Evolutionary conservation across 1,140 invertebrate genomes (phyloP).

Genomic region (Maconellicoccus hirsutus): DNA sequence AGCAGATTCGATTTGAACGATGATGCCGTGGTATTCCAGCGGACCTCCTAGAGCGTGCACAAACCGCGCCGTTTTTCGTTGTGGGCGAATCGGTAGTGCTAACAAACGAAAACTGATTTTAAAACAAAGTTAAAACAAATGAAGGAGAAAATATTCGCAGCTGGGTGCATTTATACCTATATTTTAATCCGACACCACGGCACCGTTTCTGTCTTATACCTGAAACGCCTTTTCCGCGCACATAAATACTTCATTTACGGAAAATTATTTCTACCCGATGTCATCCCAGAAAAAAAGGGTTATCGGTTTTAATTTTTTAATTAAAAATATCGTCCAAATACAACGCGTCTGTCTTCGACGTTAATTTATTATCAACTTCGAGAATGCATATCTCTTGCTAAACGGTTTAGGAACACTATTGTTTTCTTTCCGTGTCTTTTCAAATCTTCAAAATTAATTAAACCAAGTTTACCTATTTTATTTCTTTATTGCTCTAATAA

Average conservation of each 20-base stretch:
- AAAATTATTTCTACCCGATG: neutral
- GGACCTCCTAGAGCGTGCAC: constrained; percentile 8
- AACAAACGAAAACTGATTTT: neutral
- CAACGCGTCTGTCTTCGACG: no score
- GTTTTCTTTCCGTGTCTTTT: no score
- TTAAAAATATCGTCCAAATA: neutral
- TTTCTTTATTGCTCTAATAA: constrained; percentile 2
- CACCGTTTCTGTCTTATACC: neutral
- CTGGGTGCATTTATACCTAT: constrained; percentile 19
- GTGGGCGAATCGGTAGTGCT: neutral
- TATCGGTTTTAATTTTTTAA: neutral
- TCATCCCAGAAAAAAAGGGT: neutral
- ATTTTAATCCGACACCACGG: constrained; percentile 20
- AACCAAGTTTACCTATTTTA: no score
- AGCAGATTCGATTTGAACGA: neutral
- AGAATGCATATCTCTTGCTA: no score
- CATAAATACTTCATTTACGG: neutral
- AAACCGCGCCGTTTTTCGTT: constrained; percentile 5
- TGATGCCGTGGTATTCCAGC: neutral
- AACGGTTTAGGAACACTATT: no score
- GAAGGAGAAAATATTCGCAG: constrained; percentile 21
- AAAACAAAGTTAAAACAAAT: constrained; percentile 21
- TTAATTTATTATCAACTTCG: no score
- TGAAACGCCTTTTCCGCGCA: constrained; percentile 6
- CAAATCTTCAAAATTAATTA: no score